A percentile compares a stretch with the other conserved stretches of the same genome.
These are phyloP conservation scores for Chymomyza caudatula DNA, from an alignment of 2,888 invertebrate genomes.

Conservation along the genomic window DNA sequence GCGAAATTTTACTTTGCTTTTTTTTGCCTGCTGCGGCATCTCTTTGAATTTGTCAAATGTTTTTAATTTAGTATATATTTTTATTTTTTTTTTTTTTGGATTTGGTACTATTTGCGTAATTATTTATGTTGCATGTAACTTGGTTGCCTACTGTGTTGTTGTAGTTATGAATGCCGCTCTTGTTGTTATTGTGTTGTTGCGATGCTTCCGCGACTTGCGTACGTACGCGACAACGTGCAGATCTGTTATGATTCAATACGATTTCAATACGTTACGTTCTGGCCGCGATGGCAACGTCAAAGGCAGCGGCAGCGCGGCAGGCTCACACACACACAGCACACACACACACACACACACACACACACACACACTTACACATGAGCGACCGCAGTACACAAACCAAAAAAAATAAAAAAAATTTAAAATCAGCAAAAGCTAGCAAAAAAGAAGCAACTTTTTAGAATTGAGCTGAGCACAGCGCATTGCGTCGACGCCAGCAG, in stretches of 20 bases:
- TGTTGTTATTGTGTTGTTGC: conserved; percentile 40
- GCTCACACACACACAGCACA: conserved; percentile 30
- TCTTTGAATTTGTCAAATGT: neutral
- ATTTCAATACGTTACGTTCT: conserved; percentile 66
- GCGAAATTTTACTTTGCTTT: neutral
- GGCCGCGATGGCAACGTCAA: conserved; percentile 49
- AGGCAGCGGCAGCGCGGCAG: conserved; percentile 49
- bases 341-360: conserved; percentile 22
- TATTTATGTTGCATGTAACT: conserved; percentile 11
- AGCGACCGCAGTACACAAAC: conserved; percentile 33
- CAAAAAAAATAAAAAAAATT: conserved; percentile 17
- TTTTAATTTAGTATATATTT: neutral
- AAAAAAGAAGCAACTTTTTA: conserved; percentile 42
- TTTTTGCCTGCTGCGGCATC: neutral
- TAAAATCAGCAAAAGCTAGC: conserved; percentile 34
- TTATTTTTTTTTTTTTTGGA: neutral
- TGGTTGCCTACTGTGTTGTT: conserved; percentile 20
- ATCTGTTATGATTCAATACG: conserved; percentile 77
- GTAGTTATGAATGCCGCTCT: conserved; percentile 7
- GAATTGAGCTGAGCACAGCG: neutral
- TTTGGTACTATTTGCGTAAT: neutral
- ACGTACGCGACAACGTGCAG: conserved; percentile 77
- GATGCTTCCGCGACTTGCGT: conserved; percentile 73
- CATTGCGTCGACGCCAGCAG: conserved; percentile 13
- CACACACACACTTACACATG: conserved; percentile 2